Conservation (phyloP, 2,888 invertebrate genomes). For the Arrhopalites spinosus region DNA sequence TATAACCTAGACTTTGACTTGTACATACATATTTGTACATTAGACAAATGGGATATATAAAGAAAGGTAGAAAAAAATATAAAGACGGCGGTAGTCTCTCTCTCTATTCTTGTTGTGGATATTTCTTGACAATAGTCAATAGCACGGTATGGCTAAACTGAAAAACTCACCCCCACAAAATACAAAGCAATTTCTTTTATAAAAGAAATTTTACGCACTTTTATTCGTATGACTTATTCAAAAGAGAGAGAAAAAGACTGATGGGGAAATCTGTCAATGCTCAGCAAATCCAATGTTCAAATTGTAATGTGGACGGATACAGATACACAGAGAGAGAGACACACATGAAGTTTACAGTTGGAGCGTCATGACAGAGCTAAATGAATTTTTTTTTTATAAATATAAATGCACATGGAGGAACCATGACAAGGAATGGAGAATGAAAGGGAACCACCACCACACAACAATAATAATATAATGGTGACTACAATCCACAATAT, state of each 20-base stretch:
- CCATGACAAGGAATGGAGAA: background rate
- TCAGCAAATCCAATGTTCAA: background rate
- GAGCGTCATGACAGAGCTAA: conserved; percentile 13
- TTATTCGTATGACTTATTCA: conserved; percentile 18
- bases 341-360: background rate
- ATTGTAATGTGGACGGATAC: background rate
- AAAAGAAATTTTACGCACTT: conserved; percentile 28
- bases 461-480: background rate
- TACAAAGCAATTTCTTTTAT: conserved; percentile 25
- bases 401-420: background rate
- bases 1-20: background rate
- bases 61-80: background rate
- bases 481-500: conserved; percentile 27
- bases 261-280: conserved; percentile 17
- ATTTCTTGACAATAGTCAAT: background rate
- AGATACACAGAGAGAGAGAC: conserved; percentile 1
- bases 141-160: background rate
- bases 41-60: background rate
- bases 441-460: background rate
- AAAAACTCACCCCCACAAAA: conserved; percentile 25
- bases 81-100: background rate
- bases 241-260: background rate
- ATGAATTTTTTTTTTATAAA: conserved; percentile 15
- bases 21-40: background rate
- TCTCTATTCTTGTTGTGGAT: background rate